Evolutionary conservation across 2,797 vertebrate genomes (phyloP).

Genomic region (Chromis chromis): DNA sequence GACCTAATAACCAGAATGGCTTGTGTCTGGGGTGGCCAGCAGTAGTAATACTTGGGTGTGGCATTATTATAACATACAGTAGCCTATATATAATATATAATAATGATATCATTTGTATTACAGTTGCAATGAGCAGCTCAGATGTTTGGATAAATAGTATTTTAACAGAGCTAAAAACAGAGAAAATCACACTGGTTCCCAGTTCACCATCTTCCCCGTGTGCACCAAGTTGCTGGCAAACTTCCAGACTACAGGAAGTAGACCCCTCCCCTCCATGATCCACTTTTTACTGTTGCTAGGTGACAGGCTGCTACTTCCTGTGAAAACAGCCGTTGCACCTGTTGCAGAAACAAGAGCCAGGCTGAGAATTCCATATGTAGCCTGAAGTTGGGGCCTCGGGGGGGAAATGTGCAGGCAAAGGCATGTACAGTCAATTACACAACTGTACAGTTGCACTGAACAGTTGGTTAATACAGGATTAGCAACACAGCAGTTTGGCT

Average conservation of each 20-base stretch:
- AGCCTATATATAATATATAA: no score
- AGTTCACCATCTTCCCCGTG: constrained; percentile 47
- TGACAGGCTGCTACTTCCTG: constrained; percentile 64
- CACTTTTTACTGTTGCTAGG: constrained; percentile 69
- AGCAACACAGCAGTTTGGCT: background rate
- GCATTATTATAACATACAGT: background rate
- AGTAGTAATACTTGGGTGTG: background rate
- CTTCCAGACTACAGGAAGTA: constrained; percentile 62
- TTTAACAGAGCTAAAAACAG: constrained; percentile 10
- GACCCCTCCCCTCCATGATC: constrained; percentile 51
- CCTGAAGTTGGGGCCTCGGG: constrained; percentile 32
- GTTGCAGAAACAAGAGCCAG: constrained; percentile 68
- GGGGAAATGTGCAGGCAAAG: constrained; percentile 13
- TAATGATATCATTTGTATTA: background rate
- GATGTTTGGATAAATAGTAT: background rate
- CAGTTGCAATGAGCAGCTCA: background rate
- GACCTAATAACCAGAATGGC: constrained; percentile 27
- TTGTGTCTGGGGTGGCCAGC: background rate
- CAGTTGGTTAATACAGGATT: constrained; percentile 4
- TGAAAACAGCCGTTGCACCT: constrained; percentile 71
- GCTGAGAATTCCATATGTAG: constrained; percentile 53
- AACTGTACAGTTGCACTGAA: constrained; percentile 11
- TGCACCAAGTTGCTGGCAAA: constrained; percentile 48
- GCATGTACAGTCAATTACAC: constrained; percentile 24
- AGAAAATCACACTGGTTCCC: constrained; percentile 1